A percentile compares a stretch with the other conserved stretches of the same genome.
These are phyloP conservation scores for Watsonalla cultraria DNA, from an alignment of 2,888 invertebrate species.

Conservation along the genomic window DNA sequence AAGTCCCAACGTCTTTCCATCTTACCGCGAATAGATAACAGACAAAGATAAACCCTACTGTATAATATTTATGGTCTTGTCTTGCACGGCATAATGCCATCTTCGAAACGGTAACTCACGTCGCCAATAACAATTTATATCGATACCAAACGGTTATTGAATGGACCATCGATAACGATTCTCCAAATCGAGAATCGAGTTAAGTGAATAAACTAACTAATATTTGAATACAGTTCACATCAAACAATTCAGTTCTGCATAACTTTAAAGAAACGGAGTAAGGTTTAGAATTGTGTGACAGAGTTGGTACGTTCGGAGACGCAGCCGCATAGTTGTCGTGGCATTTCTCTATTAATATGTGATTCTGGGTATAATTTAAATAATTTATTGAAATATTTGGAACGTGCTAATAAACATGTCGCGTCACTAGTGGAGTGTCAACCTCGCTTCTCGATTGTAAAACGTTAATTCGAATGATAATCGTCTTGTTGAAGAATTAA, in stretches of 20 bases:
- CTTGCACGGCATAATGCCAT: conserved; percentile 60
- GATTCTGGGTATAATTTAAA: conserved; percentile 41
- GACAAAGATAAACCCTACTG: conserved; percentile 55
- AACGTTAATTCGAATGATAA: conserved; percentile 41
- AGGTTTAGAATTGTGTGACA: not conserved
- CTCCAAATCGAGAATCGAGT: conserved; percentile 38
- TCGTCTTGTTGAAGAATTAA: conserved; percentile 37
- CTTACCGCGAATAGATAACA: conserved; percentile 48
- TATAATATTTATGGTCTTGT: conserved; percentile 67
- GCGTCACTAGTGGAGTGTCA: conserved; percentile 27
- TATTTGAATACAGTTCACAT: not conserved
- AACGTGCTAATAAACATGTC: conserved; percentile 53
- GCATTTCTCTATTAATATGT: conserved; percentile 35
- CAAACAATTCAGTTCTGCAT: not conserved
- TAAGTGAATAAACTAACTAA: not conserved
- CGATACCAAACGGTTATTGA: conserved; percentile 67
- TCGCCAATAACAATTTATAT: conserved; percentile 69
- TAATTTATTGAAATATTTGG: conserved; percentile 50
- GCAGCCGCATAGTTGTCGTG: conserved; percentile 12
- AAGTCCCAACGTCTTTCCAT: conserved; percentile 50
- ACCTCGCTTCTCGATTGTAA: conserved; percentile 32
- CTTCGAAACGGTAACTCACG: conserved; percentile 68
- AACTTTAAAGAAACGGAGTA: not conserved
- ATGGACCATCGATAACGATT: conserved; percentile 59
- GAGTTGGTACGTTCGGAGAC: conserved; percentile 1